phyloP scores from a whole-genome alignment of 2,797 vertebrate species.

The Falco naumanni region DNA sequence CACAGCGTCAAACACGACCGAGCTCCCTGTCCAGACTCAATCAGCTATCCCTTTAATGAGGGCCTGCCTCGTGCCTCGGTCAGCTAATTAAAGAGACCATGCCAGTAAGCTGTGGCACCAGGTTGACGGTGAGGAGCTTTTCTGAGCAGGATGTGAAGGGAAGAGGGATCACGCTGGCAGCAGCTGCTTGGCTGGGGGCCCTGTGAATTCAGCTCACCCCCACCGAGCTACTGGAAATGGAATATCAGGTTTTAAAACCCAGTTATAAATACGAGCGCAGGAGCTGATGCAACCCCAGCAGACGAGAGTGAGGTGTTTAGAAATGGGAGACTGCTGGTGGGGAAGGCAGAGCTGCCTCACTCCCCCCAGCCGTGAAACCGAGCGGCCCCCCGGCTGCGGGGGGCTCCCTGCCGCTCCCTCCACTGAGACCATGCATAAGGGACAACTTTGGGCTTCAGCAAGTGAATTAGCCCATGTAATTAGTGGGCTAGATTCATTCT shows the following conservation, averaged over 20 bases:
- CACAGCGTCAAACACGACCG: rapidly evolving
- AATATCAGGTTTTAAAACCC: constrained; percentile 64
- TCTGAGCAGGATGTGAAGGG: constrained; percentile 71
- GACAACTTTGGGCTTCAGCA: background rate
- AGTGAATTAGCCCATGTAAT: background rate
- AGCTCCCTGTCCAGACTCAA: background rate
- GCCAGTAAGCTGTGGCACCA: constrained; percentile 68
- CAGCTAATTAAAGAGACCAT: constrained; percentile 66
- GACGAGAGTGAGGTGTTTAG: constrained; percentile 37
- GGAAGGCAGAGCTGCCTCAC: background rate
- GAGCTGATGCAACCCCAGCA: constrained; percentile 70
- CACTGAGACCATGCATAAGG: rapidly evolving
- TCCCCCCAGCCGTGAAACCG: background rate
- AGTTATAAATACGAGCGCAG: constrained; percentile 50
- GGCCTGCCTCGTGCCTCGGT: background rate
- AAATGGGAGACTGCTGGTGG: background rate
- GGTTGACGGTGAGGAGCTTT: constrained; percentile 68
- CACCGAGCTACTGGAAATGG: constrained; percentile 69
- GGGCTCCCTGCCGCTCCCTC: background rate
- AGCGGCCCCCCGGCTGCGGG: rapidly evolving
- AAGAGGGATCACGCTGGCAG: constrained; percentile 69
- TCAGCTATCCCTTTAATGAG: constrained; percentile 45
- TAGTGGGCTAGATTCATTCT: background rate
- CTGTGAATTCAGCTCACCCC: constrained; percentile 34
- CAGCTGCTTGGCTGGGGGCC: constrained; percentile 76